Percentiles rank a stretch among this genome's conserved stretches.
phyloP scores from a whole-genome alignment of 2,113 vertebrate genomes.

The Saccopteryx bilineata region DNA sequence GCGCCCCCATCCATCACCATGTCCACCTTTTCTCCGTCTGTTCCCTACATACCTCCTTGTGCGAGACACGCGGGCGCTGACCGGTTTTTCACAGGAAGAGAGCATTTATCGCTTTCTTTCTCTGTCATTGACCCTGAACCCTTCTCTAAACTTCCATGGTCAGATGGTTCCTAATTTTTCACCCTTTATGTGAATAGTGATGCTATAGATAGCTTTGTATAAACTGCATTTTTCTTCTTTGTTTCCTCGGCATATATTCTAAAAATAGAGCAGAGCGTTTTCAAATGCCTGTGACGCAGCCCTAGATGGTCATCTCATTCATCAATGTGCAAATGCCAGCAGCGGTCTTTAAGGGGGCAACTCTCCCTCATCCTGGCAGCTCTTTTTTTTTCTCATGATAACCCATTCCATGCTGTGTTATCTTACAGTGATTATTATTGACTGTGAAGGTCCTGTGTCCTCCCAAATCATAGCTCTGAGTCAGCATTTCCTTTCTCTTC shows the following conservation, averaged over 20 bases:
- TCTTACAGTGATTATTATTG: not conserved
- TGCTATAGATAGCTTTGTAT: not conserved
- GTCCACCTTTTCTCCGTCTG: too few species aligned
- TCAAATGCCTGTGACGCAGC: not conserved
- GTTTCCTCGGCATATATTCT: not conserved
- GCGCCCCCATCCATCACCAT: too few species aligned
- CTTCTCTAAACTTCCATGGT: not conserved
- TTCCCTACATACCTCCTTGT: rapidly evolving
- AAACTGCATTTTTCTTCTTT: not conserved
- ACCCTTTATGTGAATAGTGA: not conserved
- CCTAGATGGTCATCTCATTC: not conserved
- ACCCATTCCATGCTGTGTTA: rapidly evolving
- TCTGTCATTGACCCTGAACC: not conserved
- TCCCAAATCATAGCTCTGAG: not conserved
- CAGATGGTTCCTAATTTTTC: not conserved
- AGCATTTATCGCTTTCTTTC: not conserved
- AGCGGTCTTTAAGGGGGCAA: not conserved
- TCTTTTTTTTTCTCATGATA: not conserved
- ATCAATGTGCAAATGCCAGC: not conserved
- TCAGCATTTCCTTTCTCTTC: not conserved
- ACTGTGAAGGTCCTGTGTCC: not conserved
- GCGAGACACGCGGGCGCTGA: not conserved
- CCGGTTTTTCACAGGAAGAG: not conserved
- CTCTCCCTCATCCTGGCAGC: not conserved
- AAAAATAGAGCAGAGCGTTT: not conserved